Conservation (phyloP, 1,140 invertebrate species). For the Scaptomyza montana region DNA sequence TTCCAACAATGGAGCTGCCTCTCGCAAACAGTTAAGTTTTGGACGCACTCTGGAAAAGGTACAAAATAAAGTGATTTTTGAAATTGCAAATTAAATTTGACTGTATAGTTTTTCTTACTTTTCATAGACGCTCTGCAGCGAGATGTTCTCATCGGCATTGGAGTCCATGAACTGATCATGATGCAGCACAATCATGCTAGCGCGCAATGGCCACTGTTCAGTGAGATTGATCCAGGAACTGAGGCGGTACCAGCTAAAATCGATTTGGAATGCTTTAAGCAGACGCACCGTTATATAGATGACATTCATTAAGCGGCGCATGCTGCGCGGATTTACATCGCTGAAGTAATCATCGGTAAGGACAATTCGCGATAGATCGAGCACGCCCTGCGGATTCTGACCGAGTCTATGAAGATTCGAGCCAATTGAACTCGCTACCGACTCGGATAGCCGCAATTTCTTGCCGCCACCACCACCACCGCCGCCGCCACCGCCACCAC, state of each 20-base stretch:
- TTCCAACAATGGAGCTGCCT: slow-evolving; percentile 94
- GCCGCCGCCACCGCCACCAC: slow-evolving; percentile 60
- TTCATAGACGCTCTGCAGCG: slow-evolving; percentile 95
- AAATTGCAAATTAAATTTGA: background rate
- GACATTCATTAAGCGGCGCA: slow-evolving; percentile 98
- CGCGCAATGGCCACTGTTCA: slow-evolving; percentile 99
- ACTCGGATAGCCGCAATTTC: slow-evolving; percentile 92
- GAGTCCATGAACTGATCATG: slow-evolving; percentile 95
- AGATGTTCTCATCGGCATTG: slow-evolving; percentile 92
- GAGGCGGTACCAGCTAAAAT: slow-evolving; percentile 99
- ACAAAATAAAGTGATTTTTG: background rate
- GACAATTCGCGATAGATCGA: slow-evolving; percentile 93
- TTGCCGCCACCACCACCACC: slow-evolving; percentile 85
- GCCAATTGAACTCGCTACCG: slow-evolving; percentile 94
- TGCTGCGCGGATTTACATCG: slow-evolving; percentile 98
- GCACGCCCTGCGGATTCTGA: slow-evolving; percentile 85
- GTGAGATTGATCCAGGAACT: slow-evolving; percentile 99
- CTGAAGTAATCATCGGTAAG: slow-evolving; percentile 98
- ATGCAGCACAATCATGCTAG: slow-evolving; percentile 98
- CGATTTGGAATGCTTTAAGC: slow-evolving; percentile 98
- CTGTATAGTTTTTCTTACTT: slow-evolving; percentile 87
- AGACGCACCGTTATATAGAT: slow-evolving; percentile 97
- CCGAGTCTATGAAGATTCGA: slow-evolving; percentile 92
- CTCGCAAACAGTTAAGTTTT: slow-evolving; percentile 92
- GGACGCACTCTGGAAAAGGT: slow-evolving; percentile 88